A percentile compares a stretch with the other conserved stretches of the same genome.
phyloP scores from a whole-genome alignment of 2,888 invertebrate genomes.

The Camptogramma bilineatum region DNA sequence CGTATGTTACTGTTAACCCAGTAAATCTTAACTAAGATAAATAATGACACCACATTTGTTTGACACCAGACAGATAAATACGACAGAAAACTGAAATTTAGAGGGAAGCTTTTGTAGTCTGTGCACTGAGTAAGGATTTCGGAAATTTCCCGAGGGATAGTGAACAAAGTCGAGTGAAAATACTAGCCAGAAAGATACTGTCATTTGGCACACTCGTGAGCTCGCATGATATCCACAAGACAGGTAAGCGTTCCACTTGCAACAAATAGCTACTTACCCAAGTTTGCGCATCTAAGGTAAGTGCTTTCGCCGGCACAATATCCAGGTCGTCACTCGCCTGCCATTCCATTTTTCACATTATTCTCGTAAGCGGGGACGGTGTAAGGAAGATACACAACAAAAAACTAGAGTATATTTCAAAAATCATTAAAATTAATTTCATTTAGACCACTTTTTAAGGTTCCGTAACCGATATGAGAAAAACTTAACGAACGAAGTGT shows the following conservation, averaged over 20 bases:
- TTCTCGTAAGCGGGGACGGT: conserved; percentile 31
- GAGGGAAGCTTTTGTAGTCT: background rate
- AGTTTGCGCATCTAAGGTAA: conserved; percentile 42
- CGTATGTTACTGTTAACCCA: background rate
- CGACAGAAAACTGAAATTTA: background rate
- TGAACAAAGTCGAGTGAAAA: conserved; percentile 23
- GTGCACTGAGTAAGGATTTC: background rate
- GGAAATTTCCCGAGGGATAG: background rate
- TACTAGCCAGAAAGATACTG: conserved; percentile 37
- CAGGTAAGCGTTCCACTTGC: conserved; percentile 44
- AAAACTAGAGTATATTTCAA: too few relatives aligned
- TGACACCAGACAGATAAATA: background rate
- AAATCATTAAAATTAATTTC: too few relatives aligned
- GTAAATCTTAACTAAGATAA: background rate
- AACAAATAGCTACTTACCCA: conserved; percentile 45
- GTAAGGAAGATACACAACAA: conserved; percentile 1
- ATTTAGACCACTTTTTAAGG: too few relatives aligned
- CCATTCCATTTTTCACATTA: conserved; percentile 64
- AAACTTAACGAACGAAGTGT: too few relatives aligned
- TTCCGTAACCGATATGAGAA: too few relatives aligned
- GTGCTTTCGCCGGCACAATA: conserved; percentile 46
- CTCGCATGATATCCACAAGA: conserved; percentile 21
- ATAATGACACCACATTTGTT: background rate
- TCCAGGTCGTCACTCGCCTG: conserved; percentile 52
- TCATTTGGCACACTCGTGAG: conserved; percentile 25